Evolutionary conservation across 2,888 invertebrate genomes (phyloP).

Genomic region (Eristalis arbustorum): DNA sequence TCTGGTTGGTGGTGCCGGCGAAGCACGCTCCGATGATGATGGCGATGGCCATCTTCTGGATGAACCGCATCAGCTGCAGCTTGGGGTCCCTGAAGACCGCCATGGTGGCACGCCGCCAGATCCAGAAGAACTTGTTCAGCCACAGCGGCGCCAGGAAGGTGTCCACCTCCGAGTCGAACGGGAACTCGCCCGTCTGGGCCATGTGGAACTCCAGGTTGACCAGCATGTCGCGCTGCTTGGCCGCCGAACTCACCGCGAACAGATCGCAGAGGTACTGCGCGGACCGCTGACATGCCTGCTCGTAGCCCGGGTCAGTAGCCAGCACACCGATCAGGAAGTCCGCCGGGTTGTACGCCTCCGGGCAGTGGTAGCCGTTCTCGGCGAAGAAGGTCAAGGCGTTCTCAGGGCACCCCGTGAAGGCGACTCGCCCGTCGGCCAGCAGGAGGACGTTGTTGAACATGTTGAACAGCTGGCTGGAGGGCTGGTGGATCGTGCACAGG

Average conservation of each 20-base stretch:
- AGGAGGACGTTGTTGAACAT: slow-evolving; percentile 91
- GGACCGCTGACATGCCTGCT: slow-evolving; percentile 86
- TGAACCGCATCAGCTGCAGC: slow-evolving; percentile 87
- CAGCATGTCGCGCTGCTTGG: slow-evolving; percentile 88
- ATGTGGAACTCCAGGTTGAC: slow-evolving; percentile 87
- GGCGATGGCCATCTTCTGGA: slow-evolving; percentile 90
- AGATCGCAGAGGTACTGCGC: slow-evolving; percentile 88
- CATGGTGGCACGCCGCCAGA: slow-evolving; percentile 88
- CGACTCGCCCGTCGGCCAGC: slow-evolving; percentile 92
- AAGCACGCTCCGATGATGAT: slow-evolving; percentile 92
- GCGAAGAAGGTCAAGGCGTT: slow-evolving; percentile 86
- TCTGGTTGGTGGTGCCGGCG: slow-evolving; percentile 86
- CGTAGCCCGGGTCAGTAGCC: slow-evolving; percentile 89
- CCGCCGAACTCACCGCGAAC: slow-evolving; percentile 88
- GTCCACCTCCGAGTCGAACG: slow-evolving; percentile 77
- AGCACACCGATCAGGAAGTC: slow-evolving; percentile 93
- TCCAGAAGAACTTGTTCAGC: slow-evolving; percentile 87
- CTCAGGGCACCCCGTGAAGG: slow-evolving; percentile 88
- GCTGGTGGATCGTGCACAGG: slow-evolving; percentile 96
- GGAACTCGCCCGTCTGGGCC: slow-evolving; percentile 81
- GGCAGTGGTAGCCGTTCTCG: slow-evolving; percentile 89
- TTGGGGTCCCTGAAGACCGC: slow-evolving; percentile 90
- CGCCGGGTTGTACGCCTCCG: slow-evolving; percentile 92
- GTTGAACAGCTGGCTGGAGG: slow-evolving; percentile 92
- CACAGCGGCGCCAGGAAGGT: slow-evolving; percentile 84